Percentiles rank a stretch among this genome's conserved stretches.
Evolutionary conservation across 2,888 invertebrate genomes (phyloP).

Genomic region (Dryococelus australis): DNA sequence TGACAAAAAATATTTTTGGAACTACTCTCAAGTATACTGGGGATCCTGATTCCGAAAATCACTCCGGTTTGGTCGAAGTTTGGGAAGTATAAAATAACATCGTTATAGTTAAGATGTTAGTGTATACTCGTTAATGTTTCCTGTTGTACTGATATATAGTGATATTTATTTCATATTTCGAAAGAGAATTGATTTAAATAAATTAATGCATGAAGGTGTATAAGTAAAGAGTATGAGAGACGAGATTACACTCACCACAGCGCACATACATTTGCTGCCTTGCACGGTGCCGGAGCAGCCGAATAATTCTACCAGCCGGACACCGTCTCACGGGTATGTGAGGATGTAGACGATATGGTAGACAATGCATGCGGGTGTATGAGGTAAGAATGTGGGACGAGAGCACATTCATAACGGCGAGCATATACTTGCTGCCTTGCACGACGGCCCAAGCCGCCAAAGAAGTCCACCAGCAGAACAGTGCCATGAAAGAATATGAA

Average conservation of each 20-base stretch:
- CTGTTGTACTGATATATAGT: no score
- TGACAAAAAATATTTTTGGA: no score
- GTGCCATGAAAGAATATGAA: conserved; percentile 49
- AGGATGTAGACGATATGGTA: conserved; percentile 62
- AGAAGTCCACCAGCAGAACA: conserved; percentile 64
- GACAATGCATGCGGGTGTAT: conserved; percentile 60
- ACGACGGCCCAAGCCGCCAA: conserved; percentile 65
- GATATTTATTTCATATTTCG: no score
- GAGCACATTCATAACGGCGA: conserved; percentile 52
- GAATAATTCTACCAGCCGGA: conserved; percentile 63
- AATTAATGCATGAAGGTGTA: no score
- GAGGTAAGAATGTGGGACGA: conserved; percentile 56
- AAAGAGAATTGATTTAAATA: no score
- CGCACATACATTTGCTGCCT: conserved; percentile 58
- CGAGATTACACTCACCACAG: conserved; percentile 50
- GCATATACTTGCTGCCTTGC: conserved; percentile 59
- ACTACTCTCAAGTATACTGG: no score
- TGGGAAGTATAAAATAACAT: no score
- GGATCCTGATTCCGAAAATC: no score
- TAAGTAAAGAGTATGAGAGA: no score
- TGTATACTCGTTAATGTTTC: no score
- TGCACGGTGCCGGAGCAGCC: conserved; percentile 66
- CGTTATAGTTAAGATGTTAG: no score
- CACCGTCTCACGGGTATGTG: conserved; percentile 62
- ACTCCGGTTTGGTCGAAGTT: no score